Base-by-base conservation (phyloP, 2,113 vertebrate species). In the Rhinopithecus roxellana region DNA sequence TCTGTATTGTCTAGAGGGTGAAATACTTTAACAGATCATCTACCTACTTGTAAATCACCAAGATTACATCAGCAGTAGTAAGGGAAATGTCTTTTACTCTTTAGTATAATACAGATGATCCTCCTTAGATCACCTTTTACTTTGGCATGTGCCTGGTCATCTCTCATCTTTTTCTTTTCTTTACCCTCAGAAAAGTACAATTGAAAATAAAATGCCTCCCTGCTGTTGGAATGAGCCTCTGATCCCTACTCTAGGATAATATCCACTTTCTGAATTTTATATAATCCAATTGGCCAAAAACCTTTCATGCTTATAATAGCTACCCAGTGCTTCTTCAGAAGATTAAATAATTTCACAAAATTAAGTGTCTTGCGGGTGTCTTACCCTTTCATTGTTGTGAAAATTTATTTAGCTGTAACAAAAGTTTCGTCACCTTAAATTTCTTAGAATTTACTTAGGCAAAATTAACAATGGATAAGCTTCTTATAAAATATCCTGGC, bases 231-330 rank as follows among this genome's bases (percentile, higher is more conserved):
- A 87, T 40, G 50, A 92, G 40, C 48, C 67, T 92, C 83, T 95
- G 52, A 92, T 90, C 59, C 81, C 57, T 52, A 89, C 59, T 38
- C 27, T 32, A 69, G 81, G 55, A 50, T 80, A 72, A 93, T 96
- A 78, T 8, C 93, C 92, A 82, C 23, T 93, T 91, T 92, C 61
- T 93, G 45, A 95, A 96, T 90, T 96, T 97, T 89, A 23, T 85
- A 30, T 85, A 90, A 96, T 97, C 75, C 84, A 97, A 61, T 64
- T 97, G 87, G 79, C 72, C 80, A 93, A 74, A 97, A 95, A 23
- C 13, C 75, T 85, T 97, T 82, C 67, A 88, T 96, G 69, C 27
- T 92, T 94, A 82, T 89, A 82, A 95, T 94, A 96, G 43, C 43
- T 79, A 90, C 61, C 43, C 45, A 74, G 50, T 74, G 20, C 82